Base-by-base conservation (phyloP, 2,797 vertebrate species). In the Hemitrygon akajei region DNA sequence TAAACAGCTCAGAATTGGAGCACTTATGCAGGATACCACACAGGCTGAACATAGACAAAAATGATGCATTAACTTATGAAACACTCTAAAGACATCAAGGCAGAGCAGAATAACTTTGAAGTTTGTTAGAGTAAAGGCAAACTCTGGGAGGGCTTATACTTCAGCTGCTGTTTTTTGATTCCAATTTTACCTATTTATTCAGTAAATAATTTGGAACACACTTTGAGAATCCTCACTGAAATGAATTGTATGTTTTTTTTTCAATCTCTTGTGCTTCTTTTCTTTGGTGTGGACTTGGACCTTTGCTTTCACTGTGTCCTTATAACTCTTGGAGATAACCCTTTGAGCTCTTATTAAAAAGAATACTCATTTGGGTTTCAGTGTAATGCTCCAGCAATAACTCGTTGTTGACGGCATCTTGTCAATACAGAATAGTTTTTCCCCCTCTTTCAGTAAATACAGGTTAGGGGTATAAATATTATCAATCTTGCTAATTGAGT, bases 401-500 rank as follows among this genome's bases (percentile, higher is more conserved):
- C 71, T 76, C 71, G 76, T 76, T 76, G 76, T 56, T 93, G 71
- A 93, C 71, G 76, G 25, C 71, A 58, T 75, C 71, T 93, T 56
- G 40, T 93, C 71, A 93, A 93, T 93, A 93, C 25, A 56, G 71
- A 30, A 7, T 16, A 56, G 91, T 56, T 93, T 92, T 27, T 3
- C 10, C 86, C 86, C 60, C 16, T 14, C 47, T 75, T 56, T 75
- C 91, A 93, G 71, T 93, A 58, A 93, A 93, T 93, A 75, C 91
- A 93, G 30, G 71, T 93, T 76, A 93, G 40, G 47, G 71, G 71
- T 93, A 76, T 76, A 93, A 93, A 75, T 34, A 93, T 93, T 47
- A 93, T 93, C 91, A 75, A 93, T 93, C 91, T 93, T 93, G 91
- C 91, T 93, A 93, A 93, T 76, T 93, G 71, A 93, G 91, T 75